Base-by-base conservation (phyloP, 2,797 vertebrate genomes). In the Chaunax sp. region DNA sequence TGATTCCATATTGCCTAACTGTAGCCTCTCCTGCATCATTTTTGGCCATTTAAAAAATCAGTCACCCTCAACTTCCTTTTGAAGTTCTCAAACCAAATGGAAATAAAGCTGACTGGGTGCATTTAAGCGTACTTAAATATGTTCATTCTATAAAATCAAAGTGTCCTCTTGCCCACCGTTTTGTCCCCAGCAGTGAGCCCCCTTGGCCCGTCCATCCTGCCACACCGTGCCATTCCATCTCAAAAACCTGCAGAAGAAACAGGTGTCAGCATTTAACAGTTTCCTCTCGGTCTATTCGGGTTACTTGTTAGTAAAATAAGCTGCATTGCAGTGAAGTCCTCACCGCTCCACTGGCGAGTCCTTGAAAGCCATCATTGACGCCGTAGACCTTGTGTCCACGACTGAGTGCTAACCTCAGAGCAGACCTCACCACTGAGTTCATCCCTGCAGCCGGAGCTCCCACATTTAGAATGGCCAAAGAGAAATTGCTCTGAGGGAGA, bases 131-230 rank as follows among this genome's bases (percentile, higher is more conserved):
- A 23, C 1, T 12, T 40, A 7, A 60, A 40, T 25, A 18, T 7
- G 25, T 54, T 19, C 0, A 41, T 18, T 45, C 22, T 4, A 46
- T n/a, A 40, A 4, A 50, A 61, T 10, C 2, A 28, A 38, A 45
- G 8, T 18, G 10, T 19, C 33, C 16, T 23, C 11, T 45, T 15
- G 14, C 91, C 87, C 77, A 99, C 97, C 97, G 88, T 89, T 99
- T 99, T 1, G 97, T 99, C 43, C 98, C 98, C 70, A 99, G 90
- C 90, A 97, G 89, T 22, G 98, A 98, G 35, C 98, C 96, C 0
- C 98, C 98, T 0, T 97, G 96, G 15, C 97, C 98, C 10, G 97
- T 94, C 98, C 97, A 99, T 68, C 97, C 98, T 0, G 96, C 97
- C 69, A 99, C 97, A 0, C 87, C 88, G 0, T 95, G 92, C 98